Conservation (phyloP, 2,888 invertebrate genomes). For the Fragum sueziense region DNA sequence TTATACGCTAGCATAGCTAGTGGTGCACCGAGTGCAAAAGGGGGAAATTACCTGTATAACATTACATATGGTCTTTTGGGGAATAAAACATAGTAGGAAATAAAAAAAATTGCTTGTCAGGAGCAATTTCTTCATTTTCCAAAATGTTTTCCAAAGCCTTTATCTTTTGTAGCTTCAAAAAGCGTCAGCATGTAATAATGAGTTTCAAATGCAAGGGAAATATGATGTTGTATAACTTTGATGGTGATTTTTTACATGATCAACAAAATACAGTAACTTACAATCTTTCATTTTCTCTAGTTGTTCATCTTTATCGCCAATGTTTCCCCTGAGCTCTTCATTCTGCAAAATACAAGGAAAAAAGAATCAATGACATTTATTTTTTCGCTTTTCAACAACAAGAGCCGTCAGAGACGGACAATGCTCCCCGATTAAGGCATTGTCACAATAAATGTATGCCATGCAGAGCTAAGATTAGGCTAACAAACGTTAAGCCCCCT, state of each 20-base stretch:
- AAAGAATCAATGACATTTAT: background rate
- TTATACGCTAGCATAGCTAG: too few relatives aligned
- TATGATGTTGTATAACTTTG: background rate
- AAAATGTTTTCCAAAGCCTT: background rate
- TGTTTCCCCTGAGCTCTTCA: constrained; percentile 49
- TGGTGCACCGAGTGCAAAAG: background rate
- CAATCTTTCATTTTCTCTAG: constrained; percentile 63
- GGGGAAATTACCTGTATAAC: background rate
- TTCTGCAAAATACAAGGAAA: constrained; percentile 57
- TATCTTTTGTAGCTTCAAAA: background rate
- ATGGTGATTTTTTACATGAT: background rate
- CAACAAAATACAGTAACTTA: constrained; percentile 54
- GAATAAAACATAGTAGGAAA: too few relatives aligned
- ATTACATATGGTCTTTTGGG: background rate
- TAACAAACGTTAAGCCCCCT: too few relatives aligned
- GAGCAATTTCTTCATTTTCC: too few relatives aligned
- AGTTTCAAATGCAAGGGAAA: background rate
- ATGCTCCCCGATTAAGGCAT: too few relatives aligned
- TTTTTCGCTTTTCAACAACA: too few relatives aligned
- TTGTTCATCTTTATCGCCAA: constrained; percentile 62
- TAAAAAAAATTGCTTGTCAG: too few relatives aligned
- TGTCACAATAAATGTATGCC: too few relatives aligned
- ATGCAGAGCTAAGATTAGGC: too few relatives aligned
- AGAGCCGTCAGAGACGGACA: too few relatives aligned
- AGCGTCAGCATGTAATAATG: background rate